Percentiles rank a stretch among this genome's conserved stretches.
Evolutionary conservation across 2,113 vertebrate genomes (phyloP).

Genomic region (Shinisaurus crocodilurus): DNA sequence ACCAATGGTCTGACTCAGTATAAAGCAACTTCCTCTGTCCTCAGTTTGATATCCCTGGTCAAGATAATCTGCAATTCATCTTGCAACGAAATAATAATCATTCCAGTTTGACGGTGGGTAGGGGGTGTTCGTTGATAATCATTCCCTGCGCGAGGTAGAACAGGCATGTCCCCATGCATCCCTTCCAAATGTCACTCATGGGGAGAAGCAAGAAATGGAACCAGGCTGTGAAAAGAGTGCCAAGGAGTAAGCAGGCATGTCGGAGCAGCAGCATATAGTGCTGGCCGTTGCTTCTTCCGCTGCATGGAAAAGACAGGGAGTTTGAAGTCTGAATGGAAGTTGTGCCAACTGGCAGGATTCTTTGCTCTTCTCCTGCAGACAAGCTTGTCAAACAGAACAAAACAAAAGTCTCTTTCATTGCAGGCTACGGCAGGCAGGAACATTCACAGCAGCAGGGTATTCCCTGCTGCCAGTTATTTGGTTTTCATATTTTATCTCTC

Average conservation of each 20-base stretch:
- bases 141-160: conserved; percentile 21
- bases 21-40: not conserved
- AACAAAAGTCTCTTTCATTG: conserved; percentile 27
- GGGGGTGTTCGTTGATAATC: conserved; percentile 19
- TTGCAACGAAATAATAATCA: not conserved
- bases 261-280: not conserved
- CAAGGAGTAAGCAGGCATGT: conserved; percentile 7
- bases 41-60: not conserved
- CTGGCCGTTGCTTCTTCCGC: conserved; percentile 9
- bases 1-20: too few relatives aligned
- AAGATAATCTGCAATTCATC: not conserved
- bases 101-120: conserved; percentile 23
- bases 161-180: not conserved
- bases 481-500: conserved; percentile 30
- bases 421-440: not conserved
- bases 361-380: rapidly evolving
- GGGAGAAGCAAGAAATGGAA: conserved; percentile 2
- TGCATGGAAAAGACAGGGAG: not conserved
- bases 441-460: conserved; percentile 25
- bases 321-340: not conserved
- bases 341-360: conserved; percentile 15
- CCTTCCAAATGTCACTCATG: not conserved
- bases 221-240: conserved; percentile 10
- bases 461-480: conserved; percentile 28
- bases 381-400: not conserved